phyloP scores from a whole-genome alignment of 2,113 vertebrate species.

The Nibea albiflora region DNA sequence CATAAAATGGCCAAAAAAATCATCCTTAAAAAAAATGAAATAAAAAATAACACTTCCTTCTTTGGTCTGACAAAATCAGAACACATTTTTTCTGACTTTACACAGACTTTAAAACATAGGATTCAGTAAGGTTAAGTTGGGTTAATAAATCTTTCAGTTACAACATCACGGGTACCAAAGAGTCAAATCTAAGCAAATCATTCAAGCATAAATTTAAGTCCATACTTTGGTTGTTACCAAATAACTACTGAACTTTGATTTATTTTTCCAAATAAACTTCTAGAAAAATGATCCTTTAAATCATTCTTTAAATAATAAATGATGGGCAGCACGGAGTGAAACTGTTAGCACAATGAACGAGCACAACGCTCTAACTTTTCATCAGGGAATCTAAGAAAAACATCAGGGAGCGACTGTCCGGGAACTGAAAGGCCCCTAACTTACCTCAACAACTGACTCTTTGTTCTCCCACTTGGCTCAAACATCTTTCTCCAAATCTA shows the following conservation, averaged over 20 bases:
- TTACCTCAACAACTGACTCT: conserved; percentile 59
- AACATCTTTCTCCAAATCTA: conserved; percentile 65
- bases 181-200: not conserved
- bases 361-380: conserved; percentile 12
- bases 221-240: not conserved
- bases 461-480: conserved; percentile 71
- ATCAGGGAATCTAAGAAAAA: conserved; percentile 53
- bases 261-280: not conserved
- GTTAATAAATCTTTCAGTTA: too few relatives aligned
- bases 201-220: not conserved
- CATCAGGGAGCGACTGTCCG: conserved; percentile 56
- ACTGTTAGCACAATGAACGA: not conserved
- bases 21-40: too few relatives aligned
- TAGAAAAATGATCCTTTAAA: not conserved
- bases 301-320: not conserved
- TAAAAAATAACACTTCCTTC: too few relatives aligned
- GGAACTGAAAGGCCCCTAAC: conserved; percentile 51
- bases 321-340: not conserved
- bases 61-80: too few relatives aligned
- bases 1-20: too few relatives aligned
- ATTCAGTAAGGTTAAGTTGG: too few relatives aligned
- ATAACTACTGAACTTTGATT: not conserved
- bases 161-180: not conserved
- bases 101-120: too few relatives aligned
- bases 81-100: too few relatives aligned